A percentile compares a stretch with the other conserved stretches of the same genome.
phyloP scores from a whole-genome alignment of 1,140 invertebrate genomes.

The Caligus rogercresseyi region DNA sequence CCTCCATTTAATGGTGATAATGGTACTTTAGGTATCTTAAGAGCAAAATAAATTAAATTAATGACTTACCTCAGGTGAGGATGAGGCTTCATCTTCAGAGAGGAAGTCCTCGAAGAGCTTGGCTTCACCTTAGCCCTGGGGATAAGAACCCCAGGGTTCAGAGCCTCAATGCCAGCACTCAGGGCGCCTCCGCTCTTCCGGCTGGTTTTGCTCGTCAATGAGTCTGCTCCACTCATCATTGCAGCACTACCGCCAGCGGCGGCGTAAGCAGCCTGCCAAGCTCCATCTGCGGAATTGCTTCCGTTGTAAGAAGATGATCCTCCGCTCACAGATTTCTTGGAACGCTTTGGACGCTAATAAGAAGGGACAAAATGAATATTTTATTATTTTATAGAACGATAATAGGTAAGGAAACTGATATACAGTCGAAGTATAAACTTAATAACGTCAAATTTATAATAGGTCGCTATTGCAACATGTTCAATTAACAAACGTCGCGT shows the following conservation, averaged over 20 bases:
- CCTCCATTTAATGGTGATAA: no score
- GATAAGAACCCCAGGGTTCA: not conserved
- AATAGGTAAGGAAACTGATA: no score
- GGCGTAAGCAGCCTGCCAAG: not conserved
- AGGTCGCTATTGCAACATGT: no score
- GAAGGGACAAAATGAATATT: not conserved
- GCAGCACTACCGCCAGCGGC: no score
- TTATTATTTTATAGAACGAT: no score
- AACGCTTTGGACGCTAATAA: not conserved
- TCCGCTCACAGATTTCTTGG: not conserved
- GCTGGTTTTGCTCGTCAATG: not conserved
- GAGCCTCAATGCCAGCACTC: not conserved
- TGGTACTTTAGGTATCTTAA: no score
- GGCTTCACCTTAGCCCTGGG: conserved; percentile 9
- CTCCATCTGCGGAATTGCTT: not conserved
- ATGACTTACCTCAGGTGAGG: not conserved
- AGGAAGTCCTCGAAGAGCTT: not conserved
- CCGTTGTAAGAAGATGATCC: not conserved
- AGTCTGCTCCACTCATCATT: not conserved
- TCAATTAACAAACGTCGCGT: no score
- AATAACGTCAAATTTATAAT: no score
- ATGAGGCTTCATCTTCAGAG: not conserved
- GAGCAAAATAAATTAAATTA: no score
- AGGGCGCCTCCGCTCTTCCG: not conserved
- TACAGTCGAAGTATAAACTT: no score